Evolutionary conservation across 2,797 vertebrate genomes (phyloP), one percentile per base, ranked within the genome.

Genomic region (Liasis olivaceus): DNA sequence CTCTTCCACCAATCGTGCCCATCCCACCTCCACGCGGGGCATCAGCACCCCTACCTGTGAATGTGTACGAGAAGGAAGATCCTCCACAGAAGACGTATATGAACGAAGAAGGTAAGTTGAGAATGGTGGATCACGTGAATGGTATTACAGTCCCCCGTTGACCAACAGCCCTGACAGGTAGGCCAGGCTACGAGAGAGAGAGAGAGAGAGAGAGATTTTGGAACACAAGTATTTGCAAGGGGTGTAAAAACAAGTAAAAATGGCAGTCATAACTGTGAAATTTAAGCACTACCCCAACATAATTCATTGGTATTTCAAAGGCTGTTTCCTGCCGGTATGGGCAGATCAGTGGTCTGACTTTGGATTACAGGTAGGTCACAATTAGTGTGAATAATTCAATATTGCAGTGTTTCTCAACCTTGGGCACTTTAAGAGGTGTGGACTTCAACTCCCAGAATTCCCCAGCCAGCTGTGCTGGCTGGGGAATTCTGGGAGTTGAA

Each of bases 1-100:
- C 15, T 5, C 4, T 54, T n/a, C 92, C 51, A 0, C 15, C 85
- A 0, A n/a, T 59, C 0, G 1, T 69, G 3, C 77, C 31, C 0
- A 6, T 62, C 8, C n/a, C 63, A 1, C 22, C 31, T 12, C 85
- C 54, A 0, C 3, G 15, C 15, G 13, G 14, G 0, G 3, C 24
- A 0, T 15, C 13, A 0, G 7, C 8, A 1, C 1, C 7, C 15
- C 9, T 0, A 24, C 15, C 54, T 0, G 4, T n/a, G 9, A 62
- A 63, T 0, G 1, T 88, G 1, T 89, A 93, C 0, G 47, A 90
- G 62, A 54, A 60, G 13, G 85, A 93, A 28, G 89, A 92, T 2
- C 17, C 15, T 0, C 84, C 63, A 5, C 69, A 94, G 0, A 24
- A 54, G 72, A 62, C 26, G 1, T 90, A 88, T 5, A 0, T 86